A percentile compares a stretch with the other conserved stretches of the same genome.
phyloP scores from a whole-genome alignment of 2,888 invertebrate species.

The Pollenia angustigena region DNA sequence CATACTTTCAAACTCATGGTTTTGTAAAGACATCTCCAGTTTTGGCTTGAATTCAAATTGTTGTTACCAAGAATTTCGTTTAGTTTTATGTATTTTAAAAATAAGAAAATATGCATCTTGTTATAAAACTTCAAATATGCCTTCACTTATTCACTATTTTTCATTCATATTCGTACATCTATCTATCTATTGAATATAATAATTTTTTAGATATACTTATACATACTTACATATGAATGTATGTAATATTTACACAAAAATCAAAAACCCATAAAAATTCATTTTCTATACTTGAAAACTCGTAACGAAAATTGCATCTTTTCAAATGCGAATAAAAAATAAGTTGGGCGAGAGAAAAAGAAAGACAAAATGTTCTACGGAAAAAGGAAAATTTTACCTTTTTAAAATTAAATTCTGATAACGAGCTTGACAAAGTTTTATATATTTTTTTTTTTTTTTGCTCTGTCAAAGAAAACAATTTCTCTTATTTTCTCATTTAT shows the following conservation, averaged over 20 bases:
- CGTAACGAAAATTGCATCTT: constrained; percentile 53
- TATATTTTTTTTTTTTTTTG: no score
- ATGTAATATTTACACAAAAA: constrained; percentile 35
- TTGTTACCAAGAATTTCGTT: constrained; percentile 56
- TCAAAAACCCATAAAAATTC: constrained; percentile 48
- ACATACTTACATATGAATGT: background rate
- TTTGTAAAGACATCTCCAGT: constrained; percentile 26
- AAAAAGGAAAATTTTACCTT: constrained; percentile 29
- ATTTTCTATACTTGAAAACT: constrained; percentile 57
- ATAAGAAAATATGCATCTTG: constrained; percentile 52
- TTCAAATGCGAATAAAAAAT: constrained; percentile 42
- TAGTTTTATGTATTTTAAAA: constrained; percentile 7
- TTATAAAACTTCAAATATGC: constrained; percentile 47
- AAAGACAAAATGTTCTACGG: background rate
- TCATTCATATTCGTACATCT: constrained; percentile 20
- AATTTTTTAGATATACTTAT: constrained; percentile 36
- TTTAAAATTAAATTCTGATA: constrained; percentile 51
- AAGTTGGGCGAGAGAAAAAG: constrained; percentile 4
- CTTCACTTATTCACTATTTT: constrained; percentile 21
- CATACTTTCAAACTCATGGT: constrained; percentile 15
- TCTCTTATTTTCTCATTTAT: constrained; percentile 1
- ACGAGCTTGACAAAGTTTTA: constrained; percentile 56
- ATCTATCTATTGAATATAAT: constrained; percentile 34
- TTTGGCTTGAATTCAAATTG: constrained; percentile 69
- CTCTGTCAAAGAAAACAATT: constrained; percentile 31